Evolutionary conservation across 2,888 invertebrate genomes (phyloP).

Genomic region (Caenorhabditis becei): DNA sequence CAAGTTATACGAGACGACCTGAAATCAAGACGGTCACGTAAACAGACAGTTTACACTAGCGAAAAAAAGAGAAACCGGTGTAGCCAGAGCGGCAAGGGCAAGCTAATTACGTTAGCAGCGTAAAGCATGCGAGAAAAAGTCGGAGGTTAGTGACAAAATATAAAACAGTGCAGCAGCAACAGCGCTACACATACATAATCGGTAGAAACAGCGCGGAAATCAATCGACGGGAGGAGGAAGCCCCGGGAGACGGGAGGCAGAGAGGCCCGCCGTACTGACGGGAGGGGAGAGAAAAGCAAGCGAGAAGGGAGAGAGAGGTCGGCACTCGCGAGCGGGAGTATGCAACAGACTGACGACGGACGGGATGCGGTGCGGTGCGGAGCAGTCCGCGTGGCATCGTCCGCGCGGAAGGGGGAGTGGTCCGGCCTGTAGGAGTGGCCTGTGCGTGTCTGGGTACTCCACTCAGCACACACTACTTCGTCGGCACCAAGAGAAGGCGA

Average conservation of each 20-base stretch:
- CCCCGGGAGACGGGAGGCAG: neutral
- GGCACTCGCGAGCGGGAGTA: neutral
- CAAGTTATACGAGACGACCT: neutral
- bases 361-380: neutral
- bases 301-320: neutral
- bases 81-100: neutral
- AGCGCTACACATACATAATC: constrained; percentile 19
- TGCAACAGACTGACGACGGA: constrained; percentile 9
- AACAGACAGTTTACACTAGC: neutral
- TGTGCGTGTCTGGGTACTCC: constrained; percentile 8
- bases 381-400: neutral
- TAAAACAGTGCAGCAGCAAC: constrained; percentile 3
- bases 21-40: neutral
- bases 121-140: neutral
- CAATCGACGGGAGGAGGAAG: constrained; percentile 10
- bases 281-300: too few relatives aligned
- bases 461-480: neutral
- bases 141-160: constrained; percentile 3
- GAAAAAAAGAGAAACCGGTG: neutral
- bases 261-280: neutral
- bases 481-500: constrained; percentile 7
- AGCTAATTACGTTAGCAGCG: neutral
- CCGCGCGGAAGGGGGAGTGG: constrained; percentile 1
- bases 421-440: neutral
- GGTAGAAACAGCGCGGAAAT: constrained; percentile 5